Base-by-base conservation (phyloP, 2,113 vertebrate genomes). In the Crotalus helleri region DNA sequence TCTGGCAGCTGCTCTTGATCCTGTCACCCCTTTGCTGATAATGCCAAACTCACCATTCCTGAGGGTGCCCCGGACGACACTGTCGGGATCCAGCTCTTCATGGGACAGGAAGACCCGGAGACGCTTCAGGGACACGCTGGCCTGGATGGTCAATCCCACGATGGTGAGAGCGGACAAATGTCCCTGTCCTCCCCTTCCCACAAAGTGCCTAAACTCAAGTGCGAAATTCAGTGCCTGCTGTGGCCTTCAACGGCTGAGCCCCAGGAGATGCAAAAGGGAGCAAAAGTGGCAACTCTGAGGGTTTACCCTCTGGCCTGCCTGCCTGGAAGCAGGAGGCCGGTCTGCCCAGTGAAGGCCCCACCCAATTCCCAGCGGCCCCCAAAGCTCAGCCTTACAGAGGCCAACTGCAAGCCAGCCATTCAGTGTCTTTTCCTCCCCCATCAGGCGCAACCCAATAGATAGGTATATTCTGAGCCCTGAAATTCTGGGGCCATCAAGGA, bases 81-180 rank as follows among this genome's bases (percentile, higher is more conserved):
- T 98, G 96, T 98, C 97, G 3, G 98, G 97, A 85, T 99, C 98
- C 89, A 99, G 96, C 95, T 99, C 99, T 92, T 99, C 99, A 0
- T 99, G 99, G 0, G 99, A 99, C 21, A 99, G 98, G 94, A 99
- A 99, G 29, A 98, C 97, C 85, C 98, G 92, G 11, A 99, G 98
- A 4, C 99, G 98, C 92, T 99, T 99, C 96, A 99, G 87, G 44
- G 99, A 99, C 53, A 99, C 99, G 2, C 98, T 99, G 7, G 99
- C 98, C 99, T 99, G 90, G 55, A 87, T 1, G 17, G 8, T 24
- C 85, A 44, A 69, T 93, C 85, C 33, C 39, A 58, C 58, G 93
- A 59, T 39, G 94, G 23, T 17, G 19, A 93, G 46, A 87, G 0
- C 1, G 11, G 8, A 19, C 17, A 24, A 3, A 13, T 23, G 4